phyloP scores from a whole-genome alignment of 2,888 invertebrate genomes.

The Pteria penguin region DNA sequence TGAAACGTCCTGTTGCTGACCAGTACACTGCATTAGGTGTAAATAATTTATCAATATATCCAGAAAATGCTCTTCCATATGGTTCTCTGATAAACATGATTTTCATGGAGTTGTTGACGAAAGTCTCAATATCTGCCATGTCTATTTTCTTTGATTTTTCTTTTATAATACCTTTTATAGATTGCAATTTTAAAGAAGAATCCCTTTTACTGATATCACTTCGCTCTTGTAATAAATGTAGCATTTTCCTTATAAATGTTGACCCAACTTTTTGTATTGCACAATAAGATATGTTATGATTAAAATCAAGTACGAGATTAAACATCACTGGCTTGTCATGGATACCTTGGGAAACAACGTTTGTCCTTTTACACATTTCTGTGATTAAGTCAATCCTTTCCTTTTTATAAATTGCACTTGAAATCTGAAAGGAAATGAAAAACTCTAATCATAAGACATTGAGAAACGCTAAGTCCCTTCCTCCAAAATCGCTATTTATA shows the following conservation, averaged over 20 bases:
- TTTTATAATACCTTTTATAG: too few species aligned
- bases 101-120: constrained; percentile 42
- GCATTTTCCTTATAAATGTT: constrained; percentile 61
- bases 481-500: too few species aligned
- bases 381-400: too few species aligned
- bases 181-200: too few species aligned
- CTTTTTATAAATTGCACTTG: too few species aligned
- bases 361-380: too few species aligned
- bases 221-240: constrained; percentile 34
- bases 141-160: too few species aligned
- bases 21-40: constrained; percentile 64
- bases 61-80: constrained; percentile 62
- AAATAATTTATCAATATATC: constrained; percentile 66
- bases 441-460: too few species aligned
- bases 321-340: background rate
- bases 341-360: too few species aligned
- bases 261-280: constrained; percentile 68
- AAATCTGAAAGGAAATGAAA: too few species aligned
- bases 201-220: constrained; percentile 45
- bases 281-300: constrained; percentile 55
- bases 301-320: background rate
- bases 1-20: constrained; percentile 49
- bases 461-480: too few species aligned
- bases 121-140: constrained; percentile 22
- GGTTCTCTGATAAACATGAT: constrained; percentile 66